Evolutionary conservation across 2,113 vertebrate species (phyloP), one percentile per base, ranked within the genome.

Genomic region (Phalacrocorax aristotelis): DNA sequence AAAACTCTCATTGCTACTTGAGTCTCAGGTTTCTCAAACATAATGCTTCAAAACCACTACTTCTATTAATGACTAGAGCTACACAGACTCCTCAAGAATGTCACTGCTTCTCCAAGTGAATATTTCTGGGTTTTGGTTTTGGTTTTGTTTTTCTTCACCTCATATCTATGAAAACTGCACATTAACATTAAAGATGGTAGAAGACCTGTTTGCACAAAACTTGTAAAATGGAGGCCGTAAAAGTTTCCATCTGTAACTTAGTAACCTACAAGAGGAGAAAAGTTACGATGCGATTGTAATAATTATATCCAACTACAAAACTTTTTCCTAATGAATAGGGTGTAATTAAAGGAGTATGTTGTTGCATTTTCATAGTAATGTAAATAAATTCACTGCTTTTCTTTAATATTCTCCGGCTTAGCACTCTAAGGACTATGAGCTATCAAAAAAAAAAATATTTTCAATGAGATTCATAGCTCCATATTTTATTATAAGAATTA

Each of bases 341-440:
- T 57, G 19, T 46, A 87, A 87, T 94, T 95, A 90, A 78, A 86
- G 19, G 65, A 76, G 14, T 52, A 65, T 83, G 30, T 74, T 70
- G 38, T 61, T 92, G 64, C 46, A 68, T 20, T 93, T 95, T 82
- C 27, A 64, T 36, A 29, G 71, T 72, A 19, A 70, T 71, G 62
- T 85, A 48, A 91, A 72, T 62, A 97, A 71, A 51, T 12, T 88
- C 48, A 23, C 7, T 57, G 27, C 15, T 96, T 97, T 96, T 65
- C 48, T 94, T 78, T 75, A 71, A 62, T 68, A 77, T 77, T 86
- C 32, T 87, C 21, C 52, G 78, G 7, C 0, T 88, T 83, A 91
- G 5, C 7, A 13, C 25, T 82, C 8, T 66, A 79, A 65, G 34
- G 34, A 89, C 6, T 86, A 68, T 69, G 27, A 20, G n/a, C 49